Base-by-base conservation (phyloP, 2,797 vertebrate species). In the Jordanella pulchra region DNA sequence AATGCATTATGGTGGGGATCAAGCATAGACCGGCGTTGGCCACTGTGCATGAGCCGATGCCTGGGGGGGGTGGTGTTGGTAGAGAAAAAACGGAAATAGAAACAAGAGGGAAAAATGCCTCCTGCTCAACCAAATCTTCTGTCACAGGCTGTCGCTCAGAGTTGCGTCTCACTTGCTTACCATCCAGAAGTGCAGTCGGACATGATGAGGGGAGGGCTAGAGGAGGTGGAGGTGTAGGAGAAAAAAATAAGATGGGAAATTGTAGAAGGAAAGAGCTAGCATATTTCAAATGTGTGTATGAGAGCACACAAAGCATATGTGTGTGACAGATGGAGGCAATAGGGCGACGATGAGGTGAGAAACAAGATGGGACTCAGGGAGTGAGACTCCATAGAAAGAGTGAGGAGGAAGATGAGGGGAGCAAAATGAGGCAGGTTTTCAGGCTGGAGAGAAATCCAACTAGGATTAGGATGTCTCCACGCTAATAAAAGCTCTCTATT, bases 1-100 rank as follows among this genome's bases (percentile, higher is more conserved):
- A 76, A 78, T 82, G 87, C 82, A 88, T 92, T 90, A 91, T 90
- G 82, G 80, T 89, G 83, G 80, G 76, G 87, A 93, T 93, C 87
- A 93, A 85, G 90, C 86, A 74, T 68, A 83, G 89, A 84, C 83
- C 86, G 80, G 70, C 11, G 23, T 44, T 76, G 78, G 84, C 78
- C 75, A 73, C 73, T 39, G 21, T 58, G 75, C 73, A 70, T 76
- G 75, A 82, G 78, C 72, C 72, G 78, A 82, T 0, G 76, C 70
- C 68, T 32, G 44, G 47, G 47, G 76, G 60, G 23, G 10, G 15
- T 13, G 21, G 50, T 0, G 30, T 12, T 21, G 35, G 18, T 17
- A 0, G 28, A 42, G 44, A 67, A 47, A 69, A 54, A 56, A 42
- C 18, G 23, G 27, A 32, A 42, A 39, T 54, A 73, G 55, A 71